Base-by-base conservation (phyloP, 2,888 invertebrate genomes). In the Agrotis segetum region DNA sequence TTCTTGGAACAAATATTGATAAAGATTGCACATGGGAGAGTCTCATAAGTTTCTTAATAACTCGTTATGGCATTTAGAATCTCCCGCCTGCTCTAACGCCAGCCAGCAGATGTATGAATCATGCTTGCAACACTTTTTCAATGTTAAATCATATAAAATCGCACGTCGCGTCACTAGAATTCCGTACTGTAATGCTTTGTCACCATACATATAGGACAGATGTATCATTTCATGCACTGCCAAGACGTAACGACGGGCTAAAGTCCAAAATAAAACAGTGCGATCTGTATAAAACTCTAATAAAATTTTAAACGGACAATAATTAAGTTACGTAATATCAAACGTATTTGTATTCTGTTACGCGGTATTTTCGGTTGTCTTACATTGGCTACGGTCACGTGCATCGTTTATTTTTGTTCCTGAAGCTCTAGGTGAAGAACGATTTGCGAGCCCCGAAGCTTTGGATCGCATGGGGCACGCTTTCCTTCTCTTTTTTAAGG, bases 391-490 rank as follows among this genome's bases (percentile, higher is more conserved):
- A 74, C 77, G 82, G 86, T 93, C 92, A 92, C 94, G 93, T 90
- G 93, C 47, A 70, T 24, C 67, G 88, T 92, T 92, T 94, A 94
- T 94, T 93, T 95, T 91, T 83, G 90, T 85, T 84, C 79, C 84
- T 73, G 76, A 85, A 90, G 87, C 88, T 88, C 83, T 79, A 71
- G 74, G 65, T 83, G 78, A 78, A 77, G 71, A 79, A 68, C 40
- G 73, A 77, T 77, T 77, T 69, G 82, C 81, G 77, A 79, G 77
- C 82, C 67, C 71, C 40, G 53, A 71, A 76, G 67, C 63, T 87
- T 70, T 68, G 71, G 61, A 74, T 67, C 24, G 66, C 50, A 53
- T 67, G 58, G 56, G 53, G 52, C 40, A 70, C 72, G 68, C 64
- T 69, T 69, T 71, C 49, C 40, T 72, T 59, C 29, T 71, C 68